phyloP scores from a whole-genome alignment of 1,140 invertebrate species.

The Calosoma granatense region DNA sequence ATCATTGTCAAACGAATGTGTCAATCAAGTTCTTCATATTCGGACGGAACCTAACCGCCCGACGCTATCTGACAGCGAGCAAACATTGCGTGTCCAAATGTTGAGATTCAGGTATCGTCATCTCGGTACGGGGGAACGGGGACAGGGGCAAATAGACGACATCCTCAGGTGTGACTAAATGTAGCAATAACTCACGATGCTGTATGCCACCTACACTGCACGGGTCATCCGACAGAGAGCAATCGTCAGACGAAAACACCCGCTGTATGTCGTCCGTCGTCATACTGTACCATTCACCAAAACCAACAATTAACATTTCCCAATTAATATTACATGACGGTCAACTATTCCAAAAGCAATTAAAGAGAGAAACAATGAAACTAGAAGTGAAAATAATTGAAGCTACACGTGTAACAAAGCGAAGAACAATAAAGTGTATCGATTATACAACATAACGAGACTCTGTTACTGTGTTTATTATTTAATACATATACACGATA shows the following conservation, averaged over 20 bases:
- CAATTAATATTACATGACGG: too few relatives aligned
- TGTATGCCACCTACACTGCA: neutral
- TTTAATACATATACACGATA: too few relatives aligned
- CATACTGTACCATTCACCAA: too few relatives aligned
- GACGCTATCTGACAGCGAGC: neutral
- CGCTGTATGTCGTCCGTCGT: neutral
- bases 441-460: too few relatives aligned
- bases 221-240: neutral
- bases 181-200: neutral
- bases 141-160: neutral
- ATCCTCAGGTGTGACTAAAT: neutral
- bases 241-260: neutral
- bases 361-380: too few relatives aligned
- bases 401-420: too few relatives aligned
- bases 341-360: too few relatives aligned
- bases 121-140: neutral
- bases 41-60: neutral
- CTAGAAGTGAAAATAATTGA: too few relatives aligned
- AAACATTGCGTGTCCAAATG: neutral
- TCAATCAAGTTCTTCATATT: conserved; percentile 5
- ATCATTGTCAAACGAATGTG: neutral
- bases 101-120: neutral
- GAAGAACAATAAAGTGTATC: too few relatives aligned
- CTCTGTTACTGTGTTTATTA: too few relatives aligned
- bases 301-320: too few relatives aligned